Evolutionary conservation across 2,113 vertebrate genomes (phyloP).

Genomic region (Chionodraco myersi): DNA sequence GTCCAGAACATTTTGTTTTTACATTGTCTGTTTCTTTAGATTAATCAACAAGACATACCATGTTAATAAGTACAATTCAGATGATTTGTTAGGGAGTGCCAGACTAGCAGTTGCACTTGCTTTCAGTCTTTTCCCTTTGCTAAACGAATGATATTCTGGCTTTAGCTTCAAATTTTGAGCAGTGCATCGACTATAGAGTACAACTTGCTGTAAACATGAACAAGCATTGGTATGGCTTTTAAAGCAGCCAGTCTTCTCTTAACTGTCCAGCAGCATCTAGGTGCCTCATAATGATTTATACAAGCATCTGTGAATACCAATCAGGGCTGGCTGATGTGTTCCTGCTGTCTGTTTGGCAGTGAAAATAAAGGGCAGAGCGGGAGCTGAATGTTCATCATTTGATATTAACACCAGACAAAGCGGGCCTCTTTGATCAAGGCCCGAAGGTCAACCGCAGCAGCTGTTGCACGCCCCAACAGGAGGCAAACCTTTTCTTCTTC

Average conservation of each 20-base stretch:
- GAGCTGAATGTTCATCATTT: slow-evolving; percentile 73
- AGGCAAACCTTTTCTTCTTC: slow-evolving; percentile 53
- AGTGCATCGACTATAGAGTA: background rate
- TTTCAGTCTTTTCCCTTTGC: background rate
- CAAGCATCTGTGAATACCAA: slow-evolving; percentile 71
- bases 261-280: slow-evolving; percentile 48
- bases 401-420: slow-evolving; percentile 75
- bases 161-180: background rate
- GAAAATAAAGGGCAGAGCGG: slow-evolving; percentile 65
- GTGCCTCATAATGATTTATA: slow-evolving; percentile 59
- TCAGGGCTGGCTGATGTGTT: slow-evolving; percentile 59
- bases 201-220: background rate
- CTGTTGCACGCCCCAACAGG: slow-evolving; percentile 54
- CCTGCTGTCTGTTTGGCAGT: slow-evolving; percentile 63
- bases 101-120: background rate
- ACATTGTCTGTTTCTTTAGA: too few species aligned
- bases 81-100: background rate
- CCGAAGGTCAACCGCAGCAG: slow-evolving; percentile 78
- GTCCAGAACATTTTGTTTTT: too few species aligned
- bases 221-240: background rate
- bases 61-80: background rate
- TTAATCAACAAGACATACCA: background rate
- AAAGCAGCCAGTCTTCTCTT: slow-evolving; percentile 3
- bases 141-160: background rate
- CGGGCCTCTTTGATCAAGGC: slow-evolving; percentile 77